Base-by-base conservation (phyloP, 2,797 vertebrate genomes). In the Melanotaenia trifasciata region DNA sequence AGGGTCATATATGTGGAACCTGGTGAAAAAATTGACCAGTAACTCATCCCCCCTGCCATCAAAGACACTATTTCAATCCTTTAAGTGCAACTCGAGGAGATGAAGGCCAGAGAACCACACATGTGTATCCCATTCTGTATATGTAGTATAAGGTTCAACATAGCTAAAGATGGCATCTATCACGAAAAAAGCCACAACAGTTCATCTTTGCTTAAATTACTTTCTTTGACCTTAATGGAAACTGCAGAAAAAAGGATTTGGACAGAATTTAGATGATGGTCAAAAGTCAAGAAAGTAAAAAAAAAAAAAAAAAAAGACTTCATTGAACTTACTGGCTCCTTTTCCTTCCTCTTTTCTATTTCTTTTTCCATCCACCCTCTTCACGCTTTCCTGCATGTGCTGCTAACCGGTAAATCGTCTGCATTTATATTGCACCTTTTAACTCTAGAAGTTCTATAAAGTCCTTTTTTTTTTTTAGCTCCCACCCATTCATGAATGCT, bases 401-500 rank as follows among this genome's bases (percentile, higher is more conserved):
- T 45, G 13, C 61, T 32, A 10, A 14, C 53, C 50, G 10, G 22
- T 24, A 22, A 50, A 51, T 24, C 9, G 22, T 12, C n/a, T 28
- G 53, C 53, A 56, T 56, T 28, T 45, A 13, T 50, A 63, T 32
- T 63, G 26, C 7, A 63, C 61, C 28, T 63, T 45, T 33, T 12
- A 63, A n/a, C 18, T 50, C 32, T 5, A 56, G 53, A 56, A 7
- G 13, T 26, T 13, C 51, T 26, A 53, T 24, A 26, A 26, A 28
- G 13, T 12, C 5, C 26, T 2, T 54, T 54, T 56, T 28, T 56
- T 28, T 12, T n/a, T 36, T n/a, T n/a, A n/a, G 22, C 30, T 32
- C 11, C 36, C 10, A 22, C 1, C 20, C 58, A 13, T 38, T 36
- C 26, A 30, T 6, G 13, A 26, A 56, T 6, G 28, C 53, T 59